A percentile compares a stretch with the other conserved stretches of the same genome.
These are phyloP conservation scores for Cecropterus lyciades DNA, from an alignment of 1,140 invertebrate species.

Conservation along the genomic window DNA sequence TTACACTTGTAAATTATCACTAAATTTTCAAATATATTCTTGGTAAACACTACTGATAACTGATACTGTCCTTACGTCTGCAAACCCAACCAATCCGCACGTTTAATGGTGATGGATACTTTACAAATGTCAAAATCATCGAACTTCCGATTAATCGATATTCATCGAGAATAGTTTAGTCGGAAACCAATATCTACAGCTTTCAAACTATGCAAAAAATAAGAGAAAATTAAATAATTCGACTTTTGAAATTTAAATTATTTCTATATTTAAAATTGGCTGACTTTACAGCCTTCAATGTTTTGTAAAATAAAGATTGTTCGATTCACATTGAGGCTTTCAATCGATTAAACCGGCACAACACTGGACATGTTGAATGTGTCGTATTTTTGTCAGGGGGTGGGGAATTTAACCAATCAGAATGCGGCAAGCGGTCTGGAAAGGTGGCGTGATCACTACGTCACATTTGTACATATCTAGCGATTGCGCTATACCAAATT, in stretches of 20 bases:
- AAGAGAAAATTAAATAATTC: background rate
- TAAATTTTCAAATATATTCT: slow-evolving; percentile 67
- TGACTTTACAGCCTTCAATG: background rate
- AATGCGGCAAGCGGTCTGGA: slow-evolving; percentile 54
- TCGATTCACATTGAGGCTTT: slow-evolving; percentile 20
- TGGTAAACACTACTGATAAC: slow-evolving; percentile 66
- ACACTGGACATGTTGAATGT: slow-evolving; percentile 74
- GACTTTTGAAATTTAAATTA: background rate
- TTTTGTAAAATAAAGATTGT: background rate
- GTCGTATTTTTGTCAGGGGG: slow-evolving; percentile 61
- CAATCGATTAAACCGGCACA: slow-evolving; percentile 46
- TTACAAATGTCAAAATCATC: slow-evolving; percentile 46
- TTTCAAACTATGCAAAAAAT: background rate
- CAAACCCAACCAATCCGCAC: slow-evolving; percentile 54
- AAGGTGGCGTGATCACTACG: slow-evolving; percentile 82
- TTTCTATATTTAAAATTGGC: background rate
- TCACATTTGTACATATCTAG: slow-evolving; percentile 63
- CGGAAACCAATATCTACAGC: background rate
- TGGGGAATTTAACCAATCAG: slow-evolving; percentile 70
- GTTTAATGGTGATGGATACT: slow-evolving; percentile 45
- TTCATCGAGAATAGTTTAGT: background rate
- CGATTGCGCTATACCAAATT: slow-evolving; percentile 37
- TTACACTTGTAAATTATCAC: slow-evolving; percentile 78
- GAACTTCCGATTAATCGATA: slow-evolving; percentile 43
- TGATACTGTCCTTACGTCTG: slow-evolving; percentile 59